Evolutionary conservation across 2,797 vertebrate species (phyloP).

Genomic region (Bryconaethiops microstoma): DNA sequence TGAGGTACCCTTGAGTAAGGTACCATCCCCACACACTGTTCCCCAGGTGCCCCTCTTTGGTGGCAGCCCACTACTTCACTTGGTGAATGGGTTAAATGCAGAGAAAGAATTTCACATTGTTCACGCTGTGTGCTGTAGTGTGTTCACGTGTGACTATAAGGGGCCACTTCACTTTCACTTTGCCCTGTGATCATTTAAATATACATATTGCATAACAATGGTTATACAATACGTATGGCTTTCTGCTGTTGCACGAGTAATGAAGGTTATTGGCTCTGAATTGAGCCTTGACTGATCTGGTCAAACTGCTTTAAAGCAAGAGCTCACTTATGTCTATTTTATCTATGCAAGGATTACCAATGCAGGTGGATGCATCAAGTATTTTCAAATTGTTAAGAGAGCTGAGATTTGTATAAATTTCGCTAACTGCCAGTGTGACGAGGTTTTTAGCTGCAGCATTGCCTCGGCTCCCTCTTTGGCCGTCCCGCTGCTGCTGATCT

Average conservation of each 20-base stretch:
- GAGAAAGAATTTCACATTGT: no score
- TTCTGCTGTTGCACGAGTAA: slow-evolving; percentile 52
- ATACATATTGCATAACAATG: slow-evolving; percentile 46
- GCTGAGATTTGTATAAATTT: slow-evolving; percentile 45
- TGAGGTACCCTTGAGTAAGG: no score
- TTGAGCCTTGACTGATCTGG: slow-evolving; percentile 47
- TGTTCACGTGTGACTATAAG: no score
- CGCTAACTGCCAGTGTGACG: slow-evolving; percentile 31
- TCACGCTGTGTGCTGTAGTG: no score
- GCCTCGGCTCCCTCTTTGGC: slow-evolving; percentile 60
- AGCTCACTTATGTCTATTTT: slow-evolving; percentile 25
- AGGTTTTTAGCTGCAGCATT: slow-evolving; percentile 68
- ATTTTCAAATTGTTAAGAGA: slow-evolving; percentile 43
- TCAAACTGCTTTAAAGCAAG: slow-evolving; percentile 38
- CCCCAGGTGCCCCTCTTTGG: no score
- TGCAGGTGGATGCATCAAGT: slow-evolving; percentile 15
- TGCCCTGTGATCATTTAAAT: slow-evolving; percentile 46
- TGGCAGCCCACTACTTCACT: no score
- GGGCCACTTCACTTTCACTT: neutral
- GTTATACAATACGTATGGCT: no score
- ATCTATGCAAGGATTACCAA: slow-evolving; percentile 24
- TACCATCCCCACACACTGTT: no score
- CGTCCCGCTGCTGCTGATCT: slow-evolving; percentile 57
- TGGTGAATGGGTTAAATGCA: no score
- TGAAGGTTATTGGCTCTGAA: slow-evolving; percentile 50